Evolutionary conservation across 2,888 invertebrate genomes (phyloP), one percentile per base, ranked within the genome.

Genomic region (Patella pellucida): DNA sequence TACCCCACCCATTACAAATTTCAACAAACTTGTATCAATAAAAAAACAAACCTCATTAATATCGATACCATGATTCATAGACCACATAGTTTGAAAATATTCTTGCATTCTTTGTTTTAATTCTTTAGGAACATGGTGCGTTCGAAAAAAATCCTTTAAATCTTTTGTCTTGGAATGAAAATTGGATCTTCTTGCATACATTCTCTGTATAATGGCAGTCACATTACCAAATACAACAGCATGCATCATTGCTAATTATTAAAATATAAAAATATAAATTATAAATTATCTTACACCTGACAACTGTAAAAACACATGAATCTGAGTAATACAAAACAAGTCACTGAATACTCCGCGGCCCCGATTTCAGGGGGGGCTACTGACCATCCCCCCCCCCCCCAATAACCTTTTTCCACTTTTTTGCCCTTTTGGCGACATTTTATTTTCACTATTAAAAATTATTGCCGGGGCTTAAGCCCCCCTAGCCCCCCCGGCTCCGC

Each of bases 11-110:
- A 31, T 31, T 31, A 31, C 31, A 31, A 31, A 31, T 31, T 31
- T 31, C 4, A 31, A 31, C 31, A 31, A 31, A 31, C 14, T 16
- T 23, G 27, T n/a, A 23, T 23, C 12, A 23, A 69, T 31, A 69
- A n/a, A 50, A 52, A 71, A 1, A 51, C 51, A 52, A n/a, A 97
- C 98, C 95, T 98, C 97, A 89, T 96, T 95, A 85, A 97, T 96
- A 91, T 98, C 97, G 88, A 98, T 98, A 76, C 98, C 98, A 91
- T 97, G 97, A 92, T 97, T 98, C 79, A 98, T 93, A 15, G 97
- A 97, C 98, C 98, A 98, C 94, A 96, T 97, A 16, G 98, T 98
- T 92, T 98, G 97, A 91, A 98, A 98, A 91, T 97, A 98, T 91
- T 98, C 98, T 89, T 97, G 96, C 95, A 98, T 97, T 79, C 98